These are phyloP conservation scores for Catalaphyllia jardinei DNA, from an alignment of 64 coral and sea anemone species.

Conservation along the genomic window DNA sequence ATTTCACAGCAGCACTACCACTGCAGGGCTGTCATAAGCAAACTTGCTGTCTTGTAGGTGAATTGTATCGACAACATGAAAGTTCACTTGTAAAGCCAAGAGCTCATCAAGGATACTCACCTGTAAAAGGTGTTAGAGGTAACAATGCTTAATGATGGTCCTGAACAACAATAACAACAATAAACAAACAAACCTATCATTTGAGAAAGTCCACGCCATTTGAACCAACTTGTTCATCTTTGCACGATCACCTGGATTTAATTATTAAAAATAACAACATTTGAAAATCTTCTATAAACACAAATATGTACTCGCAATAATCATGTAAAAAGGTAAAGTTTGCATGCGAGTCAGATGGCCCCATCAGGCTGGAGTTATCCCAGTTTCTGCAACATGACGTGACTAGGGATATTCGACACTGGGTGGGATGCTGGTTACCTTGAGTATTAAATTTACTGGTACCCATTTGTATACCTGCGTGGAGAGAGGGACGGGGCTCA, in stretches of 20 bases:
- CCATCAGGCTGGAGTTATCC: not conserved
- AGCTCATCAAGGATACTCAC: too few species aligned
- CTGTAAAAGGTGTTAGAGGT: too few species aligned
- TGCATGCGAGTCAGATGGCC: not conserved
- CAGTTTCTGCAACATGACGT: not conserved
- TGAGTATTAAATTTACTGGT: not conserved
- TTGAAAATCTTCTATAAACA: not conserved
- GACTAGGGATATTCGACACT: not conserved
- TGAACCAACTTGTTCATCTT: conserved; percentile 98
- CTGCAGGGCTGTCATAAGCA: too few species aligned
- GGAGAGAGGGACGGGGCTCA: too few species aligned
- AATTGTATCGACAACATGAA: too few species aligned
- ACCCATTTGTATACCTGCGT: not conserved
- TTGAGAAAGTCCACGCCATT: conserved; percentile 99
- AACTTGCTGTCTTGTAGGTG: too few species aligned
- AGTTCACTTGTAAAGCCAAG: too few species aligned
- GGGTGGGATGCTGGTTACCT: not conserved
- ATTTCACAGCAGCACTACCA: too few species aligned
- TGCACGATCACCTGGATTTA: conserved; percentile 90
- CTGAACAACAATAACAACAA: not conserved
- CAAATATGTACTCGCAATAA: not conserved
- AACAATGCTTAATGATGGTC: too few species aligned
- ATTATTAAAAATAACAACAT: too few species aligned
- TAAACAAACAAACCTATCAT: conserved; percentile 87
- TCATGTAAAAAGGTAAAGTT: not conserved